Percentiles rank a stretch among this genome's conserved stretches.
phyloP scores from a whole-genome alignment of 2,113 vertebrate species.

The Tringa solitaria region DNA sequence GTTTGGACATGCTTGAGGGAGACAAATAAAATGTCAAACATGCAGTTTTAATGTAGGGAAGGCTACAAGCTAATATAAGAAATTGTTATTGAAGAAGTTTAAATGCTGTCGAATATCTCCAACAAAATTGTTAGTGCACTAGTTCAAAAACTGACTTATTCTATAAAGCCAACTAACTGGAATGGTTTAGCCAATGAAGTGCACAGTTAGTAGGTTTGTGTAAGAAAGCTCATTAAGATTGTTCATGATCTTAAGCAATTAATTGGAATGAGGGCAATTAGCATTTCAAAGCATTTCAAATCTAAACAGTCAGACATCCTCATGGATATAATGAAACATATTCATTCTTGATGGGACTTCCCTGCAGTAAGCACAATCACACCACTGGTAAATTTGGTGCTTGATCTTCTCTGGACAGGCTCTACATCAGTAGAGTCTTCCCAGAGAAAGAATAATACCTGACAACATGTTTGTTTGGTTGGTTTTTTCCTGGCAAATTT shows the following conservation, averaged over 20 bases:
- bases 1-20: background rate
- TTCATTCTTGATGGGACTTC: background rate
- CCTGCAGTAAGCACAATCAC: slow-evolving; percentile 30
- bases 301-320: background rate
- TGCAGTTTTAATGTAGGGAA: background rate
- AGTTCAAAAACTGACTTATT: background rate
- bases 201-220: background rate
- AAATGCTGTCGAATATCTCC: background rate
- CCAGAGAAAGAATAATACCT: background rate
- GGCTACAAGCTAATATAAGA: background rate
- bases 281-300: background rate
- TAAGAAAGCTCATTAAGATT: background rate
- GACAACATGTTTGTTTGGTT: background rate
- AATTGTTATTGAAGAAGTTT: background rate
- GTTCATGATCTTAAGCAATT: background rate
- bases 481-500: slow-evolving; percentile 37
- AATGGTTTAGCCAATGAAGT: slow-evolving; percentile 2
- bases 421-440: background rate
- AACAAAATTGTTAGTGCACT: background rate
- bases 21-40: background rate
- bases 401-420: background rate
- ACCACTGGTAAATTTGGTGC: background rate
- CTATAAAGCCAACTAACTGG: background rate
- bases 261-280: background rate
- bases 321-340: background rate